Evolutionary conservation across 1,140 invertebrate genomes (phyloP), one percentile per base, ranked within the genome.

Genomic region (Odontomachus brunneus): DNA sequence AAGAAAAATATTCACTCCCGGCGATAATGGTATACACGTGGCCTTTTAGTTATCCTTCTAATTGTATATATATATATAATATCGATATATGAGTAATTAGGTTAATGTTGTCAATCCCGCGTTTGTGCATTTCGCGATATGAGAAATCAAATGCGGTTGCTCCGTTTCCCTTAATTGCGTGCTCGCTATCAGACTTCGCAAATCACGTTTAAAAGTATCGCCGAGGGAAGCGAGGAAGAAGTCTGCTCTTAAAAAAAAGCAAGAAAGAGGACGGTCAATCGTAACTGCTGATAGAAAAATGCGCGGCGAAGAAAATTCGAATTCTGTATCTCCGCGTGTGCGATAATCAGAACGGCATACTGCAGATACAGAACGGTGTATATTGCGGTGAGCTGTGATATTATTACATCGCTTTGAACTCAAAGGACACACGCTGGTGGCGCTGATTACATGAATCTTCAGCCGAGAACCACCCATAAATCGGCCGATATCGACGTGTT

Each of bases 381-480:
- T 69, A 71, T 71, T 38, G 51, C 33, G 33, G 22, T 44, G 24
- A 5, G 9, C 65, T 22, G 17, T 57, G 26, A 80, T 78, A 78
- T 29, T 78, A 78, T 29, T 44, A 44, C 14, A 3, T 48, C 44
- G 22, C 75, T 80, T 80, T 80, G 75, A 80, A 80, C 33, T 80
- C 75, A 80, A 80, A 80, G 65, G 65, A 48, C 9, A 59, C 33
- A 22, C 3, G 51, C 14, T 19, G 14, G 17, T 26, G 63, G 69
- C 44, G 57, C 65, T 71, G 51, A 80, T 80, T 71, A 69, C 75
- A 57, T 71, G 33, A 80, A 69, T 80, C 53, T 65, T 48, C 49
- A 15, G 4, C 9, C 17, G 15, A n/a, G n/a, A 69, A 57, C 22
- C 19, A 59, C 26, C 75, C 75, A 57, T 80, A 80, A 80, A 71